phyloP scores from a whole-genome alignment of 2,113 vertebrate genomes.

The Diadophis punctatus region DNA sequence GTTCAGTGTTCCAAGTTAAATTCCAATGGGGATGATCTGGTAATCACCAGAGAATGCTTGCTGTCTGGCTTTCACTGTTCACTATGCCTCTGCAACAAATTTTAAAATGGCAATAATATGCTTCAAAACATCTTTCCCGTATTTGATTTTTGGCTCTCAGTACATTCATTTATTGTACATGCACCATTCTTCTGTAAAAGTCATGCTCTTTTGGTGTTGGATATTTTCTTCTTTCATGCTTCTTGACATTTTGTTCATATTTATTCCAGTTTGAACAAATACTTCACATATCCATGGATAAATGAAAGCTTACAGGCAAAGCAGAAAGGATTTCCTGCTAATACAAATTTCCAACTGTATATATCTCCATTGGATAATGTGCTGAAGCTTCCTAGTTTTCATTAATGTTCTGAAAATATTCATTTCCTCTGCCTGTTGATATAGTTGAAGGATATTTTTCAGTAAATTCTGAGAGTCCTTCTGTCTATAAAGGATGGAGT shows the following conservation, averaged over 20 bases:
- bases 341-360: neutral
- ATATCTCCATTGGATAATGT: neutral
- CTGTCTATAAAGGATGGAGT: neutral
- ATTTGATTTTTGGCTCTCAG: neutral
- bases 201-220: neutral
- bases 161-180: neutral
- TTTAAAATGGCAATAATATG: neutral
- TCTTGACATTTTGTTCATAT: neutral
- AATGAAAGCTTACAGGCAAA: neutral
- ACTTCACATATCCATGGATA: neutral
- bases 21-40: neutral
- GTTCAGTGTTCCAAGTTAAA: neutral
- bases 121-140: neutral
- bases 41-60: neutral
- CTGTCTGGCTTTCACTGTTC: neutral
- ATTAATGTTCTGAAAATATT: neutral
- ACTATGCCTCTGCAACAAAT: neutral
- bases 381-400: neutral
- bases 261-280: neutral
- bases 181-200: neutral
- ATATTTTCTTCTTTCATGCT: neutral
- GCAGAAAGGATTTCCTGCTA: neutral
- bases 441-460: neutral
- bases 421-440: neutral
- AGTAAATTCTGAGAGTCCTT: neutral